A percentile compares a stretch with the other conserved stretches of the same genome.
Conservation (phyloP, 2,888 invertebrate species). For the Ellobium chinense region DNA sequence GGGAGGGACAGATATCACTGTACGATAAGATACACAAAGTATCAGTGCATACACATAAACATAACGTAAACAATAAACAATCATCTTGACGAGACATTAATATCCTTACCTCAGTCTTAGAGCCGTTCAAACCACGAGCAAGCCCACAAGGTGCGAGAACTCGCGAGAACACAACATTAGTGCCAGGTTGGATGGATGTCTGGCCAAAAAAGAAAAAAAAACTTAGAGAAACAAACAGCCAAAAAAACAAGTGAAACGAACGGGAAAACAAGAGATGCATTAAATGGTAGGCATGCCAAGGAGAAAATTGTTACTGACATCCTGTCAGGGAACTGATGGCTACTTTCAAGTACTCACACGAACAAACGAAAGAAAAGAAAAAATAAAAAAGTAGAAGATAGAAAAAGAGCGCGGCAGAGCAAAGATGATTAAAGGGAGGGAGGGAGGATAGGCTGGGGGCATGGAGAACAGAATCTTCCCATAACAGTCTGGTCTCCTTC, state of each 20-base stretch:
- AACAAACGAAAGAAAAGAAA: neutral
- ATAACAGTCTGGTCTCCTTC: too few species aligned
- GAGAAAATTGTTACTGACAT: neutral
- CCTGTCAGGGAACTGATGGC: neutral
- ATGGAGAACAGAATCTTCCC: too few species aligned
- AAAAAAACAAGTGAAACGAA: neutral
- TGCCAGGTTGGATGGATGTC: too few species aligned
- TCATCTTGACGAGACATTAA: too few species aligned
- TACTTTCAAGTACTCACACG: neutral
- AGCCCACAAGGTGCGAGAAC: too few species aligned
- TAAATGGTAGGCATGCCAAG: slow-evolving; percentile 7
- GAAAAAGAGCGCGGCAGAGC: neutral
- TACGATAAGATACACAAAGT: too few species aligned
- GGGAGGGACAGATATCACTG: too few species aligned
- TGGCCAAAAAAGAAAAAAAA: slow-evolving; percentile 3
- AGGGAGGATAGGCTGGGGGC: neutral
- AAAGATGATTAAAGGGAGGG: neutral
- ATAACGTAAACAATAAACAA: too few species aligned
- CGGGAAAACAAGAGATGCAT: neutral
- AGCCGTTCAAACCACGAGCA: too few species aligned
- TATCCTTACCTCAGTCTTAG: too few species aligned
- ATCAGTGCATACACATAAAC: too few species aligned
- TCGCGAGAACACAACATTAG: too few species aligned
- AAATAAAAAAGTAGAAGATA: neutral
- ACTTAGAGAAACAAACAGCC: neutral